These are phyloP conservation scores for Melinaea menophilus DNA, from an alignment of 2,888 invertebrate genomes.

Conservation along the genomic window DNA sequence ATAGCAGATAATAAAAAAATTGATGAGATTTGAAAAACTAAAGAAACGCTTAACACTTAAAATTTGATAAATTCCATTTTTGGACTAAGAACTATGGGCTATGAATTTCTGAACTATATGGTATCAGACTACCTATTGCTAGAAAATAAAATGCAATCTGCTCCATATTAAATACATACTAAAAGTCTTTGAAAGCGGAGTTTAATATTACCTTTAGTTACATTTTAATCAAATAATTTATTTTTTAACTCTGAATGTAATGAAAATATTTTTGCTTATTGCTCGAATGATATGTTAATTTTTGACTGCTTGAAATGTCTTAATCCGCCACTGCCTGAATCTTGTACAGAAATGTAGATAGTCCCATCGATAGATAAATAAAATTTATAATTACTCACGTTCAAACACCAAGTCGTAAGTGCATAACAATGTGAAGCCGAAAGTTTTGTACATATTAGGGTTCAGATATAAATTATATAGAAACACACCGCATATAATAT, in stretches of 20 bases:
- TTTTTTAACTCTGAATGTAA: not conserved
- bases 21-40: too few species aligned
- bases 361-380: slow-evolving; percentile 11
- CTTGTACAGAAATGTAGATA: slow-evolving; percentile 19
- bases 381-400: slow-evolving; percentile 12
- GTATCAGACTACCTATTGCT: too few species aligned
- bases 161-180: too few species aligned
- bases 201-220: too few species aligned
- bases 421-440: slow-evolving; percentile 21
- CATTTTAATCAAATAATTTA: not conserved
- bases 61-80: too few species aligned
- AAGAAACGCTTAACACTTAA: too few species aligned
- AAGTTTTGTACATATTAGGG: slow-evolving; percentile 26
- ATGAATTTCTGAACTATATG: too few species aligned
- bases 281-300: slow-evolving; percentile 3
- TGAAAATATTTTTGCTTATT: not conserved
- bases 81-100: too few species aligned
- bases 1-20: too few species aligned
- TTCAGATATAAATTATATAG: slow-evolving; percentile 20
- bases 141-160: too few species aligned
- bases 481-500: slow-evolving; percentile 29
- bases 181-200: too few species aligned
- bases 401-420: slow-evolving; percentile 5
- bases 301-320: slow-evolving; percentile 11
- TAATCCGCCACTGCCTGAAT: slow-evolving; percentile 31